A percentile compares a stretch with the other conserved stretches of the same genome.
Conservation (phyloP, 1,140 invertebrate genomes). For the Pentalonia nigronervosa region DNA sequence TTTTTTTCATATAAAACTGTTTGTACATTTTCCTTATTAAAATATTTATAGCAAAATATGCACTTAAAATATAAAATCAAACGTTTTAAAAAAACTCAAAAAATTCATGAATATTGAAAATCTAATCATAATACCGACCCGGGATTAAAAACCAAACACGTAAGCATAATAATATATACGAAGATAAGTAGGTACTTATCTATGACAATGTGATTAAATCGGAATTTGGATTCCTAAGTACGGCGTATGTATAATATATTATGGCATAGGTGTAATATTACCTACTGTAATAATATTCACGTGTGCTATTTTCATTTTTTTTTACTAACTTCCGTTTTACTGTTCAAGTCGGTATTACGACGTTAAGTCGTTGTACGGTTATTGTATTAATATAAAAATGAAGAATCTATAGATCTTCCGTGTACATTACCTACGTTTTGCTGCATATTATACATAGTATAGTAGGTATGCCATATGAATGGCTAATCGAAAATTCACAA, state of each 20-base stretch:
- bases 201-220: background rate
- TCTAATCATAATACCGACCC: background rate
- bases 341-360: background rate
- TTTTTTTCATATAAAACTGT: background rate
- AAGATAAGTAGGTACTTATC: too few relatives aligned
- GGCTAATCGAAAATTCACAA: background rate
- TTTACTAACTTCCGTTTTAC: background rate
- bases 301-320: background rate
- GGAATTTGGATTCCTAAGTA: background rate
- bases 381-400: background rate
- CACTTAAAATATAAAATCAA: background rate
- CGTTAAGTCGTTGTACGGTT: background rate
- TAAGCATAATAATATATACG: background rate
- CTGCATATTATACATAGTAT: too few relatives aligned
- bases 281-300: background rate
- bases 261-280: background rate
- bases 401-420: background rate
- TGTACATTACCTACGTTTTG: background rate
- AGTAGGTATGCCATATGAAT: background rate
- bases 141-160: background rate
- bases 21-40: background rate
- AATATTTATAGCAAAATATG: background rate
- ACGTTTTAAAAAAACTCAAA: background rate
- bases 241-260: too few relatives aligned
- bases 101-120: background rate